Conservation (phyloP, 2,113 vertebrate genomes). For the Hyla sarda region DNA sequence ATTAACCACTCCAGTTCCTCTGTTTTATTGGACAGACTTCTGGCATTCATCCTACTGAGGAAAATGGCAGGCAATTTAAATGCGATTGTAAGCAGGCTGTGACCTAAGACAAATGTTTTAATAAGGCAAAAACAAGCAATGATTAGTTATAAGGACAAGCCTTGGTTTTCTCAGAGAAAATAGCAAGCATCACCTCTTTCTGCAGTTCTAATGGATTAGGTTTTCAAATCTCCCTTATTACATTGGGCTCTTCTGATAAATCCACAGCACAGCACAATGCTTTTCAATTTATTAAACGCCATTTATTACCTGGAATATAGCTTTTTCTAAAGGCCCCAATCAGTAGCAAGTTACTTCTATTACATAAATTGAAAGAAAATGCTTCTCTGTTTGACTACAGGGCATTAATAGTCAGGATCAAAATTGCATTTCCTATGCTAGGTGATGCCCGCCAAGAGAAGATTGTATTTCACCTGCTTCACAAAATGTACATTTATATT, state of each 20-base stretch:
- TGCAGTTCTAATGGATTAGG: constrained; percentile 52
- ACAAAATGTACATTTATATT: constrained; percentile 27
- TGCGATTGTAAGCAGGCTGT: constrained; percentile 6
- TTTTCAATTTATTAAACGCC: constrained; percentile 57
- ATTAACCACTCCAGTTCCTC: no score
- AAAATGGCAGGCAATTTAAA: constrained; percentile 23
- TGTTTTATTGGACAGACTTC: no score
- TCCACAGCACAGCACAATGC: constrained; percentile 40
- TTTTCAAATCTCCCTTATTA: constrained; percentile 58
- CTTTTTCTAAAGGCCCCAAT: constrained; percentile 47
- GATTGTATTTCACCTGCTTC: constrained; percentile 22
- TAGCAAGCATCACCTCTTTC: constrained; percentile 25
- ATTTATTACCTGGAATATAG: constrained; percentile 52
- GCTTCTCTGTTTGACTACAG: constrained; percentile 36
- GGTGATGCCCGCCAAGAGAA: neutral
- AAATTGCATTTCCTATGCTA: constrained; percentile 34
- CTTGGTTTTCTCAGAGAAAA: constrained; percentile 38
- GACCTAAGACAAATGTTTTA: constrained; percentile 56
- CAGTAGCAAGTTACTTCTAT: constrained; percentile 47
- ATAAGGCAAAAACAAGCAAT: constrained; percentile 57
- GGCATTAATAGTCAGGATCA: constrained; percentile 47
- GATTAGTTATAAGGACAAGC: constrained; percentile 46
- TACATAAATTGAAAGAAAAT: constrained; percentile 49
- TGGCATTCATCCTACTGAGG: neutral
- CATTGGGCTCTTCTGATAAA: constrained; percentile 54